These are phyloP conservation scores for Pachydiplax longipennis DNA, from an alignment of 2,888 invertebrate species.

Conservation along the genomic window DNA sequence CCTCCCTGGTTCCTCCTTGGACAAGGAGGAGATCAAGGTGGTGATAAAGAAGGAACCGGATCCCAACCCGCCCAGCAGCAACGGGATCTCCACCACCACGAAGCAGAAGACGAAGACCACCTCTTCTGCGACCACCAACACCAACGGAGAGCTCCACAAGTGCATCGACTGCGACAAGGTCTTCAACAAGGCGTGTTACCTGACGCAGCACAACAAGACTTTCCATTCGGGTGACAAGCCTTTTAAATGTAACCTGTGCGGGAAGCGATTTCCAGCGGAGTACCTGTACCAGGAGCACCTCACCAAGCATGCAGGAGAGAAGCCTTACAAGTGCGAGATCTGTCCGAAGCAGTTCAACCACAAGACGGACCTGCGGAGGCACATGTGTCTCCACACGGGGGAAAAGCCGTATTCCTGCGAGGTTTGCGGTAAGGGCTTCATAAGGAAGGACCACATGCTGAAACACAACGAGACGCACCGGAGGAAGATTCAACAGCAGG, in stretches of 20 bases:
- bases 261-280: constrained; percentile 81
- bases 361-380: constrained; percentile 86
- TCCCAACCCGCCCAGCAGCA: constrained; percentile 52
- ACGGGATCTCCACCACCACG: constrained; percentile 35
- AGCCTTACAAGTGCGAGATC: constrained; percentile 84
- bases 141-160: constrained; percentile 63
- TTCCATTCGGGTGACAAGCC: constrained; percentile 88
- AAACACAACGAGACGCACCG: constrained; percentile 85
- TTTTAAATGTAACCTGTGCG: constrained; percentile 84
- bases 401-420: constrained; percentile 83
- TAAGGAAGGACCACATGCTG: constrained; percentile 89
- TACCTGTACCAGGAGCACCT: constrained; percentile 76
- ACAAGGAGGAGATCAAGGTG: constrained; percentile 9
- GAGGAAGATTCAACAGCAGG: constrained; percentile 61
- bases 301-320: constrained; percentile 80
- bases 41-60: constrained; percentile 50
- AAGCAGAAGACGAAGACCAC: constrained; percentile 44
- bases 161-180: constrained; percentile 84
- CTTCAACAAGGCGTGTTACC: constrained; percentile 85
- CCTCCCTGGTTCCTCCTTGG: not conserved
- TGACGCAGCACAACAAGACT: constrained; percentile 90
- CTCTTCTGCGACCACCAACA: constrained; percentile 51
- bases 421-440: constrained; percentile 86
- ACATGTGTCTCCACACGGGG: constrained; percentile 87
- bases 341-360: constrained; percentile 91